Percentiles rank a stretch among this genome's conserved stretches.
phyloP scores from a whole-genome alignment of 2,888 invertebrate genomes.

The Pseudococcus viburni region DNA sequence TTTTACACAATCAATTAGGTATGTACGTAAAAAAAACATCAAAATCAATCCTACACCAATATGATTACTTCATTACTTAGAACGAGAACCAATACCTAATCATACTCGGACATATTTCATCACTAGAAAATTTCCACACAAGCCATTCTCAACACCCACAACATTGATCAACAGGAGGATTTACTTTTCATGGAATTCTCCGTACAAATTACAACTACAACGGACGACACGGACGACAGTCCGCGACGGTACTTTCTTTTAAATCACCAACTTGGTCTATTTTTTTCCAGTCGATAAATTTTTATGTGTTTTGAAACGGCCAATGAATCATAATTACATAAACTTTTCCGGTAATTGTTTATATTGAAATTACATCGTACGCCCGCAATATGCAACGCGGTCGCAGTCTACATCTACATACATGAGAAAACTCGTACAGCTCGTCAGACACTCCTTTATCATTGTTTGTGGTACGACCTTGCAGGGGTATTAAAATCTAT shows the following conservation, averaged over 20 bases:
- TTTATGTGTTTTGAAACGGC: slow-evolving; percentile 43
- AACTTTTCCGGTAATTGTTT: slow-evolving; percentile 38
- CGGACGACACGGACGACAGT: not conserved
- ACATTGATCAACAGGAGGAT: not conserved
- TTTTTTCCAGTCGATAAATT: slow-evolving; percentile 42
- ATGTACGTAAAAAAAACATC: not conserved
- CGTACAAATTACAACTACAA: not conserved
- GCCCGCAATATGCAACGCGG: slow-evolving; percentile 9
- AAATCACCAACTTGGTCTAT: not conserved
- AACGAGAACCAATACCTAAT: not conserved
- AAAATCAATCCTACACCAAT: not conserved
- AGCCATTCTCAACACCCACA: not conserved
- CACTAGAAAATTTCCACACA: not conserved
- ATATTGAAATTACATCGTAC: slow-evolving; percentile 25
- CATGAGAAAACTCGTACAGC: not conserved
- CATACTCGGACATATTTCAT: not conserved
- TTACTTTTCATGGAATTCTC: not conserved
- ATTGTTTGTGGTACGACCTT: slow-evolving; percentile 28
- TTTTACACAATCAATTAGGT: too few relatives aligned
- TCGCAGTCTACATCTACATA: not conserved
- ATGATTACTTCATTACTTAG: not conserved
- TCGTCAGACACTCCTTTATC: slow-evolving; percentile 9
- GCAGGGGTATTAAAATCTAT: not conserved
- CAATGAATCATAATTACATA: slow-evolving; percentile 19
- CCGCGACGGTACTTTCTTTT: not conserved